These are phyloP conservation scores for Papilio glaucus DNA, from an alignment of 1,140 invertebrate genomes.

Conservation along the genomic window DNA sequence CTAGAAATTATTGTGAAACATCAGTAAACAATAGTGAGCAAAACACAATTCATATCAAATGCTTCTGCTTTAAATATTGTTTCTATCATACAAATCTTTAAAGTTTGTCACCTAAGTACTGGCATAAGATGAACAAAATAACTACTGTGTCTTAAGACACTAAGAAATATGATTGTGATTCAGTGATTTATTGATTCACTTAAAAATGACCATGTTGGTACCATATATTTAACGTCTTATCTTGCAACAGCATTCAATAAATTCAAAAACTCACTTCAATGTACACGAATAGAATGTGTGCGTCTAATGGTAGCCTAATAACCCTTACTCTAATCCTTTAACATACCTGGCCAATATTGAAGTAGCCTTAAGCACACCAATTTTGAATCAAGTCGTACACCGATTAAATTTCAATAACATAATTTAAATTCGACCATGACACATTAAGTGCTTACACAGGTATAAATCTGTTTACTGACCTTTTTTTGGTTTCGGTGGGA, in stretches of 20 bases:
- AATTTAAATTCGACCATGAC: not conserved
- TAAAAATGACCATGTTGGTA: too few relatives aligned
- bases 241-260: not conserved
- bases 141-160: not conserved
- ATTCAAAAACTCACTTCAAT: constrained; percentile 4
- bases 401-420: not conserved
- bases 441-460: not conserved
- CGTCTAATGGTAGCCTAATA: not conserved
- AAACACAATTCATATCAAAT: too few relatives aligned
- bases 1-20: too few relatives aligned
- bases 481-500: too few relatives aligned
- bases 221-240: not conserved
- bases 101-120: too few relatives aligned
- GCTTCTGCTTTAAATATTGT: too few relatives aligned
- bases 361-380: not conserved
- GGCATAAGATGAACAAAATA: too few relatives aligned
- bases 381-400: not conserved
- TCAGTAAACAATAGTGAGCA: too few relatives aligned
- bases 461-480: not conserved
- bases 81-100: too few relatives aligned
- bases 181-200: too few relatives aligned
- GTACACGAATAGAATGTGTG: not conserved
- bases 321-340: not conserved
- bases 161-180: not conserved
- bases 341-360: constrained; percentile 3